Evolutionary conservation across 2,888 invertebrate genomes (phyloP).

Genomic region (Drosophila borealis): DNA sequence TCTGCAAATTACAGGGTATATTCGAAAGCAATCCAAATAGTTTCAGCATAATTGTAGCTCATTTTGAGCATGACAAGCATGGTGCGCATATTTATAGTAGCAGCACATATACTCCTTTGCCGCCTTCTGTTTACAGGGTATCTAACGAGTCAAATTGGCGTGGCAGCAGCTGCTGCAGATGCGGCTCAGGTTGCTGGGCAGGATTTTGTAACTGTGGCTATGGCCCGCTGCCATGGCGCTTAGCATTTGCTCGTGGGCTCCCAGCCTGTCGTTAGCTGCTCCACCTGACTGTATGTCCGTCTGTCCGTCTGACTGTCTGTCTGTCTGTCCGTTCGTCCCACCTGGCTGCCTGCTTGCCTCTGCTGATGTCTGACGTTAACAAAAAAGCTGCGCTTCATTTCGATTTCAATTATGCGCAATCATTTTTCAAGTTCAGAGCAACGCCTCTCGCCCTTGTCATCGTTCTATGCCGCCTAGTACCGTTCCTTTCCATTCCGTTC

Average conservation of each 20-base stretch:
- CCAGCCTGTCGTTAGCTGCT: constrained; percentile 19
- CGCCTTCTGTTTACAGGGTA: constrained; percentile 8
- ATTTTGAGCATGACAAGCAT: too few relatives aligned
- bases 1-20: too few relatives aligned
- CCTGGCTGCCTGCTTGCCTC: constrained; percentile 1
- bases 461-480: neutral
- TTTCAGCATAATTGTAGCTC: too few relatives aligned
- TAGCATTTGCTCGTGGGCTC: constrained; percentile 1
- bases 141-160: constrained; percentile 43
- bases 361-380: constrained; percentile 52
- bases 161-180: constrained; percentile 42
- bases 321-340: neutral
- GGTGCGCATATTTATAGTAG: too few relatives aligned
- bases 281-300: constrained; percentile 2
- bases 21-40: neutral
- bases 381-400: constrained; percentile 70
- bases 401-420: constrained; percentile 79
- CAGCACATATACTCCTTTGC: neutral
- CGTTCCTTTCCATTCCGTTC: neutral
- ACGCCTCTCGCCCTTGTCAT: constrained; percentile 3
- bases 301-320: neutral
- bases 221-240: constrained; percentile 15
- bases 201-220: constrained; percentile 20
- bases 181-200: constrained; percentile 32
- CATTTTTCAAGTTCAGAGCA: constrained; percentile 73